Base-by-base conservation (phyloP, 2,797 vertebrate species). In the Pseudochaenichthys georgianus region DNA sequence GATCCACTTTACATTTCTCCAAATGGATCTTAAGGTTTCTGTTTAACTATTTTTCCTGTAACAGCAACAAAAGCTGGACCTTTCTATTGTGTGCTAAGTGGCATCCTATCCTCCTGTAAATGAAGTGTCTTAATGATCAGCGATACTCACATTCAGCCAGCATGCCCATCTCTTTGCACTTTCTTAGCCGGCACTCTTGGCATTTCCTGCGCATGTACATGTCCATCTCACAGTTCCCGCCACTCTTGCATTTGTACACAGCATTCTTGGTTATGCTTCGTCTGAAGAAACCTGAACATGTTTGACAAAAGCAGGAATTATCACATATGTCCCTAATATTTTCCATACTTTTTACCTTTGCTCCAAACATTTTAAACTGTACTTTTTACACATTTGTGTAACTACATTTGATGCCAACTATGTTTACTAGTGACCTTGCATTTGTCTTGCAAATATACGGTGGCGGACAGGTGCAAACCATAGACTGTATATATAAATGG, bases 141-240 rank as follows among this genome's bases (percentile, higher is more conserved):
- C 6, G 64, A 91, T 91, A 98, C 98, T 95, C 95, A 99, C 98
- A 99, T 94, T 99, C 98, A 86, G 98, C 97, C 93, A 99, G 94
- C 98, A 99, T 99, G 68, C 98, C 98, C 96, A 99, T 98, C 89
- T 98, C 96, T 86, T 96, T 99, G 95, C 98, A 99, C 78, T 99
- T 99, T 86, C 97, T 94, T 17, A 99, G 96, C 23, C 98, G 96
- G 31, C 98, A 99, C 75, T 99, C 97, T 80, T 99, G 98, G 85
- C 98, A 99, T 81, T 99, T 99, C 68, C 98, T 96, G 58, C 98
- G 95, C 98, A 99, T 99, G 84, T 99, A 99, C 98, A 99, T 99
- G 88, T 99, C 98, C 98, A 99, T 99, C 93, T 99, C 98, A 4
- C 98, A 99, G 93, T 96, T 97, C 68, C 98, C 97, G 9, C 97